Conservation (phyloP, 2,113 vertebrate species). For the Petrocephalus zakoni region DNA sequence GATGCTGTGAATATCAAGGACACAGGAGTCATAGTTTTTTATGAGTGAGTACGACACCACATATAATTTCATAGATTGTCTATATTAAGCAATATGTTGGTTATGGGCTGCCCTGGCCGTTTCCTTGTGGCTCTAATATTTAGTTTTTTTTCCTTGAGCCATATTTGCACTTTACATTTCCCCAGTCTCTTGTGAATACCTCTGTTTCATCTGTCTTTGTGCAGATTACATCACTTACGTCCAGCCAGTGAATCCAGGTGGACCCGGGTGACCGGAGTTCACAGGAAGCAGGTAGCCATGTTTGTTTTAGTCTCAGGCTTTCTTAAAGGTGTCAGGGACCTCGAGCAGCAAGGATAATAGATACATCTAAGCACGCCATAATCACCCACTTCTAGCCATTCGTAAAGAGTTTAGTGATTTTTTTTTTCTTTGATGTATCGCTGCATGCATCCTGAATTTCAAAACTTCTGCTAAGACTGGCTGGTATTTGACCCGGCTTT, state of each 20-base stretch:
- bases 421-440: not conserved
- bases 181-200: not conserved
- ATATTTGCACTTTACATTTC: not conserved
- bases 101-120: not conserved
- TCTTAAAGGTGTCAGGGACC: not conserved
- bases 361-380: not conserved
- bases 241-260: not conserved
- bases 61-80: not conserved
- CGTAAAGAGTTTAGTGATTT: not conserved
- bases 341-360: not conserved
- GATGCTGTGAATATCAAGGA: not conserved
- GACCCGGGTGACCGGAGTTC: too few species aligned
- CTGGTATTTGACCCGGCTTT: constrained; percentile 43
- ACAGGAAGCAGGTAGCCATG: not conserved
- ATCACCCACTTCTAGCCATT: not conserved
- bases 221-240: not conserved
- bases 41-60: not conserved
- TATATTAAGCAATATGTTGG: not conserved
- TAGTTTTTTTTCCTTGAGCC: not conserved
- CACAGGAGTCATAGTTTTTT: not conserved
- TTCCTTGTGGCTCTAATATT: not conserved
- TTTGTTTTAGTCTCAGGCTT: not conserved
- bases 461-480: constrained; percentile 26
- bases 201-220: not conserved
- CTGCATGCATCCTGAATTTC: not conserved